phyloP scores from a whole-genome alignment of 2,888 invertebrate species.

The Heliconius cydno region DNA sequence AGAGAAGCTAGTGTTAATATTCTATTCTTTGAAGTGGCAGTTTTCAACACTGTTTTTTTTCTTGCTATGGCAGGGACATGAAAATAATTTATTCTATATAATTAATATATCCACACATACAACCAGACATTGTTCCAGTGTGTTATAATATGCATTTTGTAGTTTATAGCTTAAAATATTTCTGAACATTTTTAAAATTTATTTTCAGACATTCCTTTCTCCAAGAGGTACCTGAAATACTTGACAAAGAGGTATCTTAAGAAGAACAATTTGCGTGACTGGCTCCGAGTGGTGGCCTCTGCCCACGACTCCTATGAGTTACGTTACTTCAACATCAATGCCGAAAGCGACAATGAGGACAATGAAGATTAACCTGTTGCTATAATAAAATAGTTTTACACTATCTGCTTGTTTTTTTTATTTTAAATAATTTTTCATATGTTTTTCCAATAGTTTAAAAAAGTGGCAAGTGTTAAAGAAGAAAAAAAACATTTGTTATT shows the following conservation, averaged over 20 bases:
- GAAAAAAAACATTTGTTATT: neutral
- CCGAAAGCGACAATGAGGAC: slow-evolving; percentile 90
- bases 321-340: slow-evolving; percentile 98
- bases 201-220: slow-evolving; percentile 86
- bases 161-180: no score
- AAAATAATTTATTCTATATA: no score
- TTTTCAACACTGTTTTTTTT: no score
- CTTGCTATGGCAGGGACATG: no score
- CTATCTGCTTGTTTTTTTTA: slow-evolving; percentile 52
- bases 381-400: slow-evolving; percentile 78
- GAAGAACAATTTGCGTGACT: slow-evolving; percentile 99
- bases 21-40: no score
- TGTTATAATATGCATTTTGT: no score
- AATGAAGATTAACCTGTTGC: slow-evolving; percentile 89
- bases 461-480: neutral
- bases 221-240: slow-evolving; percentile 97
- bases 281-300: slow-evolving; percentile 99
- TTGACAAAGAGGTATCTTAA: slow-evolving; percentile 99
- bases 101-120: no score
- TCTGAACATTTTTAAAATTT: slow-evolving; percentile 1
- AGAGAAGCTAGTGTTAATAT: no score
- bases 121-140: no score
- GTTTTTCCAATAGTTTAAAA: no score
- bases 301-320: slow-evolving; percentile 98
- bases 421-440: neutral